These are phyloP conservation scores for Onychomys torridus DNA, from an alignment of 2,797 vertebrate species.

Conservation along the genomic window DNA sequence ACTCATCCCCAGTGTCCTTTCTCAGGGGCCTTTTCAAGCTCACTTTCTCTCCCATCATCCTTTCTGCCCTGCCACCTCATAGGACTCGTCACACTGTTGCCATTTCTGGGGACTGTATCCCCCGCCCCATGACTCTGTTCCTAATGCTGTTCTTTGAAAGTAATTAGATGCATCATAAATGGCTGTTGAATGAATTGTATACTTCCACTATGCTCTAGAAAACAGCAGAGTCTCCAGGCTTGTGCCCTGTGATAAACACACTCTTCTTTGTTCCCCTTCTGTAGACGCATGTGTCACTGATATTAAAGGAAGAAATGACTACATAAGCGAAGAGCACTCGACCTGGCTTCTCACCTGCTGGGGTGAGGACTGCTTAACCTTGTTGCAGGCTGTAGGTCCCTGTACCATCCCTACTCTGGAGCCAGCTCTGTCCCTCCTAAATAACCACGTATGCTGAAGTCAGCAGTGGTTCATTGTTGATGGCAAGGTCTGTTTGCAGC, in stretches of 20 bases:
- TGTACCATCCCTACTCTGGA: neutral
- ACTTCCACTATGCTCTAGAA: slow-evolving; percentile 46
- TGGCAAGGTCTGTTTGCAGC: neutral
- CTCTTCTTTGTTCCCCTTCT: neutral
- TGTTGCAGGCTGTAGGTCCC: neutral
- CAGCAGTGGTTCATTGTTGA: neutral
- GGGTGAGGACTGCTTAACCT: neutral
- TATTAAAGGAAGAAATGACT: neutral
- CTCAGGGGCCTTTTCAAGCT: neutral
- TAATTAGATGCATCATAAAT: slow-evolving; percentile 30
- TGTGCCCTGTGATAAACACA: neutral
- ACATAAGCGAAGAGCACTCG: neutral
- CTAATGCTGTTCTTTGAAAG: slow-evolving; percentile 16
- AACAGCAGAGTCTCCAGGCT: neutral
- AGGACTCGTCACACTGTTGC: neutral
- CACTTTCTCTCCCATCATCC: slow-evolving; percentile 40
- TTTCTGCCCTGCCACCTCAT: neutral
- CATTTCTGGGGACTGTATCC: slow-evolving; percentile 6
- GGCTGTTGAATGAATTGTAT: neutral
- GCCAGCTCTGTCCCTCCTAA: neutral
- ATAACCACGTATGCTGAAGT: neutral
- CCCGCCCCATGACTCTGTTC: neutral
- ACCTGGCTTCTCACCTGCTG: neutral
- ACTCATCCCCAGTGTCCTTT: neutral
- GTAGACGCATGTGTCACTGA: neutral